Conservation (phyloP, 2,113 vertebrate species). For the Ceratotherium simum region DNA sequence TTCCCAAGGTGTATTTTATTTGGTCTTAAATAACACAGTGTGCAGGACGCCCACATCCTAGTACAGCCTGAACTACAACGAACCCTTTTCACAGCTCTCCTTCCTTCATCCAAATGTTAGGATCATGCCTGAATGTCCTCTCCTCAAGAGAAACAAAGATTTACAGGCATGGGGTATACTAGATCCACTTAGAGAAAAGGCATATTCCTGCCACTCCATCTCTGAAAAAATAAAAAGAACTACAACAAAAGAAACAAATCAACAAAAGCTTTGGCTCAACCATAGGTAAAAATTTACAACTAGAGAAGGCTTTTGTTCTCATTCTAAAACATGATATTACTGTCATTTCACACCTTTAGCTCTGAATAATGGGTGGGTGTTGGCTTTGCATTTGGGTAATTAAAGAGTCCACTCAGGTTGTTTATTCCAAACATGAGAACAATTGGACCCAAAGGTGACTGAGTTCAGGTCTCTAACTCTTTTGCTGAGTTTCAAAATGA, state of each 20-base stretch:
- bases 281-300: conserved; percentile 65
- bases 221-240: not conserved
- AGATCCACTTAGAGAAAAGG: not conserved
- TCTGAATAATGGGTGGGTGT: conserved; percentile 25
- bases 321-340: not conserved
- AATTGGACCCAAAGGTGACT: conserved; percentile 17
- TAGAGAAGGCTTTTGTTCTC: conserved; percentile 51
- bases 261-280: conserved; percentile 47
- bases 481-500: conserved; percentile 32
- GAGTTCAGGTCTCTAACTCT: conserved; percentile 31
- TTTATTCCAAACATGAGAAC: conserved; percentile 28
- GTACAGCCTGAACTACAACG: not conserved
- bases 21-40: not conserved
- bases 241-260: not conserved
- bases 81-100: not conserved
- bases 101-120: not conserved
- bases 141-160: not conserved
- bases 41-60: not conserved
- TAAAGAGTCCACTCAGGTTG: conserved; percentile 51
- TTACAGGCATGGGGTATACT: not conserved
- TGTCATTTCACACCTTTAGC: not conserved
- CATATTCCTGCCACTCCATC: not conserved
- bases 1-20: conserved; percentile 40
- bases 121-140: not conserved
- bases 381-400: conserved; percentile 56